Conservation (phyloP, 2,888 invertebrate genomes). For the Falcaria lacertinaria region DNA sequence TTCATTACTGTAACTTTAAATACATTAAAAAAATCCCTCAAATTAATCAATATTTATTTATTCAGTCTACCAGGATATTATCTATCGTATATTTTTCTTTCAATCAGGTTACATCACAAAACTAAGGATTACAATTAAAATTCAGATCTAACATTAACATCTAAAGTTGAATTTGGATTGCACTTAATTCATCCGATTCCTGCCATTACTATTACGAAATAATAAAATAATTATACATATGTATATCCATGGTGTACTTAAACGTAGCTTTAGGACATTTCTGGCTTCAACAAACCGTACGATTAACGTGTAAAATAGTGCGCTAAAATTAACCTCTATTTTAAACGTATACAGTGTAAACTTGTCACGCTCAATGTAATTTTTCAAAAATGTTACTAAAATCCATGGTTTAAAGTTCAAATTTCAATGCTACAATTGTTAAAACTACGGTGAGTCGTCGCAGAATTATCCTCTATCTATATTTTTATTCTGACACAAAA, state of each 20-base stretch:
- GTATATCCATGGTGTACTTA: neutral
- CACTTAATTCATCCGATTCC: conserved; percentile 37
- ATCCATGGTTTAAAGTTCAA: neutral
- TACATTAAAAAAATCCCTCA: no score
- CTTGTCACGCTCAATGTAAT: no score
- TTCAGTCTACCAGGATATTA: no score
- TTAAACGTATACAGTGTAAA: no score
- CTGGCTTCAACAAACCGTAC: no score
- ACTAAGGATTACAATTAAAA: conserved; percentile 2
- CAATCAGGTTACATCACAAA: neutral
- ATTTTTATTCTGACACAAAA: conserved; percentile 5
- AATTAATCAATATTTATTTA: no score
- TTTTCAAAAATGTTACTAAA: no score
- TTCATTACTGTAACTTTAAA: no score
- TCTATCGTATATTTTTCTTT: neutral
- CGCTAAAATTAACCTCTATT: no score
- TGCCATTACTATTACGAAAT: conserved; percentile 27
- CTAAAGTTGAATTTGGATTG: conserved; percentile 49
- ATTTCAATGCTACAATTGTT: neutral
- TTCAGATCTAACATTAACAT: conserved; percentile 33
- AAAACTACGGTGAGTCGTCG: no score
- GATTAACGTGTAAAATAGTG: no score
- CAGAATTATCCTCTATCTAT: neutral
- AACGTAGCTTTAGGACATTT: neutral
- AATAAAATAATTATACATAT: neutral